phyloP scores from a whole-genome alignment of 1,140 invertebrate species.

The Nautilus pompilius region DNA sequence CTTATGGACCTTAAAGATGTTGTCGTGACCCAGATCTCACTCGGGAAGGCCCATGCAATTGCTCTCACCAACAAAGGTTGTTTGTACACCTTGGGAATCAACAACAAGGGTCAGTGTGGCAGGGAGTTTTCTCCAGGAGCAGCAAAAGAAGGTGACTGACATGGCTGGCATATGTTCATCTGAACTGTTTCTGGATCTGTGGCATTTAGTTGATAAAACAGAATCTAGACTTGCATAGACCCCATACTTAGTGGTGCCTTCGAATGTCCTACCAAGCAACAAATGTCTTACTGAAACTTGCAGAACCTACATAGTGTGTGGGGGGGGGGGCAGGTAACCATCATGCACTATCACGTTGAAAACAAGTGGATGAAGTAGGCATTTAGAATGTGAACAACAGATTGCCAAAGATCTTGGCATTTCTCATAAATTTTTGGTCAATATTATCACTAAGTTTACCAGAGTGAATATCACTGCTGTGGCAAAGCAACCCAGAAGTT shows the following conservation, averaged over 20 bases:
- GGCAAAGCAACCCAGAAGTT: no score
- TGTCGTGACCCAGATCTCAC: constrained; percentile 75
- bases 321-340: no score
- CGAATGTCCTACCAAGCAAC: background rate
- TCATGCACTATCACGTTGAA: no score
- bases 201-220: background rate
- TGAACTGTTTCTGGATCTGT: background rate
- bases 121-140: constrained; percentile 70
- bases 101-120: constrained; percentile 97
- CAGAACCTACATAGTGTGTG: no score
- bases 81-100: constrained; percentile 94
- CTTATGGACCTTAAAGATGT: constrained; percentile 71
- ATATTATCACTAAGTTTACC: no score
- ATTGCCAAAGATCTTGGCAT: no score
- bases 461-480: no score
- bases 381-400: no score
- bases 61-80: constrained; percentile 84
- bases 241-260: background rate
- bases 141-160: constrained; percentile 66
- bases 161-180: no score
- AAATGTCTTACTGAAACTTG: no score
- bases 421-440: no score
- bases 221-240: background rate
- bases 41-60: constrained; percentile 94
- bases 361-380: no score